Percentiles rank a stretch among this genome's conserved stretches.
Evolutionary conservation across 30 jellyfish, hydroid and myxozoan species (phyloP).

Genomic region (Mastigias papua): DNA sequence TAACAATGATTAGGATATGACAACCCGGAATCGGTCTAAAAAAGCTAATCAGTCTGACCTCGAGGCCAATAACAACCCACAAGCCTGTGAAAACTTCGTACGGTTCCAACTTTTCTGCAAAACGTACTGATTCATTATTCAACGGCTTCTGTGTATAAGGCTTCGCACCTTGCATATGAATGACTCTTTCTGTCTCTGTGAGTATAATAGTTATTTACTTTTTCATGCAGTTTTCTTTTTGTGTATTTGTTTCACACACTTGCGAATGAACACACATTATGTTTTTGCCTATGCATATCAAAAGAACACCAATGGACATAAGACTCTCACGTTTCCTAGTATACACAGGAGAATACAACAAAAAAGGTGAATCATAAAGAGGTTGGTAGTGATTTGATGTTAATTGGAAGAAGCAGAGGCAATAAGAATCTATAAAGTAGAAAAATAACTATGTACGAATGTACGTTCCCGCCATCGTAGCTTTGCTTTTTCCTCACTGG

Average conservation of each 20-base stretch:
- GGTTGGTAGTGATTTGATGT: too few relatives aligned
- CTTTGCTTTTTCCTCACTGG: too few relatives aligned
- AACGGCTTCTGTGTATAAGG: too few relatives aligned
- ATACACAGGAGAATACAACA: too few relatives aligned
- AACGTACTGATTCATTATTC: too few relatives aligned
- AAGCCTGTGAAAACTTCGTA: background rate
- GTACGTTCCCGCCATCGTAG: too few relatives aligned
- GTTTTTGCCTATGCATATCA: background rate
- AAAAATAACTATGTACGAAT: too few relatives aligned
- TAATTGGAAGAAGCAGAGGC: too few relatives aligned
- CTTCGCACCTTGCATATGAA: background rate
- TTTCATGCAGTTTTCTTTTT: background rate
- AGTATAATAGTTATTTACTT: slow-evolving; percentile 14
- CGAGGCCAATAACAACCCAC: background rate
- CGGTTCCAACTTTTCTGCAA: too few relatives aligned
- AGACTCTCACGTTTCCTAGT: too few relatives aligned
- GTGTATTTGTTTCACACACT: slow-evolving; percentile 1
- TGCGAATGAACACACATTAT: background rate
- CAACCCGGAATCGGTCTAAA: background rate
- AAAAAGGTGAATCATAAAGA: too few relatives aligned
- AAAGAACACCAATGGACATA: background rate
- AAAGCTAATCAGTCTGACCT: background rate
- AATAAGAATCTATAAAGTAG: too few relatives aligned
- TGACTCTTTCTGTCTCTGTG: background rate
- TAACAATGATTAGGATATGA: slow-evolving; percentile 8